Evolutionary conservation across 2,888 invertebrate species (phyloP).

Genomic region (Seira musarum): DNA sequence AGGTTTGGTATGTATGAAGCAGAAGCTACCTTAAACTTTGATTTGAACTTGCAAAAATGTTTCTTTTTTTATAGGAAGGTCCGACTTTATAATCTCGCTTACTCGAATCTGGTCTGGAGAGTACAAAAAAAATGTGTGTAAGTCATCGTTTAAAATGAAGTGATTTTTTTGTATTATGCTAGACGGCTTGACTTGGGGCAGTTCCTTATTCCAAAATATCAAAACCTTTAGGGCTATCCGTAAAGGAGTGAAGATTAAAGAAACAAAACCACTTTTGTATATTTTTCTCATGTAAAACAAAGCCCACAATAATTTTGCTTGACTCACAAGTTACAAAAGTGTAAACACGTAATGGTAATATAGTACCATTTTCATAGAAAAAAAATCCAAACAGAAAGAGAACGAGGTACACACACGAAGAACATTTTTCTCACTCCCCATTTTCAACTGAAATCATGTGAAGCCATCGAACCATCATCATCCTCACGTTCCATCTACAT

Average conservation of each 20-base stretch:
- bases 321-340: not conserved
- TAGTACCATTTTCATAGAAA: slow-evolving; percentile 15
- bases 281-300: slow-evolving; percentile 26
- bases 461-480: slow-evolving; percentile 5
- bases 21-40: no score
- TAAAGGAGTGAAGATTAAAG: not conserved
- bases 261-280: slow-evolving; percentile 6
- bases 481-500: not conserved
- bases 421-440: slow-evolving; percentile 22
- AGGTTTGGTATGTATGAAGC: no score
- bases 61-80: no score
- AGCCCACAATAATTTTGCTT: slow-evolving; percentile 17
- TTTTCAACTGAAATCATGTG: slow-evolving; percentile 5
- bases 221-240: not conserved
- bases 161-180: not conserved
- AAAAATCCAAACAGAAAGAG: slow-evolving; percentile 21
- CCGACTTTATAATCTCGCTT: not conserved
- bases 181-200: slow-evolving; percentile 29
- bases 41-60: no score
- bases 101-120: slow-evolving; percentile 4
- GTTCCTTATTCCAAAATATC: slow-evolving; percentile 33
- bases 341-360: slow-evolving; percentile 24
- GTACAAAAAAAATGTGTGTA: not conserved
- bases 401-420: slow-evolving; percentile 20
- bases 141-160: not conserved